Evolutionary conservation across 1,140 invertebrate genomes (phyloP).

Genomic region (Pararge aegeria): DNA sequence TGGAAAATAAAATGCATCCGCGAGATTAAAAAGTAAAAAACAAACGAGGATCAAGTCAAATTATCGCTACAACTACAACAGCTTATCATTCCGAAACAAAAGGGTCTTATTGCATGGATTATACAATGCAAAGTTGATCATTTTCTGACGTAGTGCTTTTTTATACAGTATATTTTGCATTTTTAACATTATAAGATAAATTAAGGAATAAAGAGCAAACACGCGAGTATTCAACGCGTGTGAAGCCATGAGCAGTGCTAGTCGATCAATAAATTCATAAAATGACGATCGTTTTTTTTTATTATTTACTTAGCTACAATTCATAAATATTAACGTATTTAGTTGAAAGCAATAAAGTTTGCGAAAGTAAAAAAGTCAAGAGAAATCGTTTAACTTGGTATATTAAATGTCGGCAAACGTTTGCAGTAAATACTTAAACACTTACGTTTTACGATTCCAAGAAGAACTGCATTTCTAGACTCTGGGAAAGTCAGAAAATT

Average conservation of each 20-base stretch:
- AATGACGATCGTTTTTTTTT: not conserved
- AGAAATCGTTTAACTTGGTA: constrained; percentile 18
- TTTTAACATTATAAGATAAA: no score
- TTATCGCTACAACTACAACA: no score
- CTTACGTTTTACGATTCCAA: constrained; percentile 23
- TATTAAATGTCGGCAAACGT: constrained; percentile 26
- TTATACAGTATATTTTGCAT: no score
- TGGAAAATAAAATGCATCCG: no score
- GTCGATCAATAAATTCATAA: not conserved
- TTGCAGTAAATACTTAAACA: constrained; percentile 18
- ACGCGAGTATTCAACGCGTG: no score
- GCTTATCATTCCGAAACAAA: no score
- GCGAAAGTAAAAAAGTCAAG: constrained; percentile 21
- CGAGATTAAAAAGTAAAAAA: no score
- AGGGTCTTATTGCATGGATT: no score
- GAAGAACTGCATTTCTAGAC: constrained; percentile 14
- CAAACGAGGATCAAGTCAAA: no score
- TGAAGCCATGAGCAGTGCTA: not conserved
- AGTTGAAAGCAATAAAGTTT: constrained; percentile 11
- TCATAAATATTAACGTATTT: not conserved
- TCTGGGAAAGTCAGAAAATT: constrained; percentile 19
- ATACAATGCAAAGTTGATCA: no score
- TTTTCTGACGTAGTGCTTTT: no score
- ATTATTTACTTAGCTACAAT: not conserved
- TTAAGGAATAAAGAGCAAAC: no score